Evolutionary conservation across 2,113 vertebrate species (phyloP), one percentile per base, ranked within the genome.

Genomic region (Mus spicilegus): DNA sequence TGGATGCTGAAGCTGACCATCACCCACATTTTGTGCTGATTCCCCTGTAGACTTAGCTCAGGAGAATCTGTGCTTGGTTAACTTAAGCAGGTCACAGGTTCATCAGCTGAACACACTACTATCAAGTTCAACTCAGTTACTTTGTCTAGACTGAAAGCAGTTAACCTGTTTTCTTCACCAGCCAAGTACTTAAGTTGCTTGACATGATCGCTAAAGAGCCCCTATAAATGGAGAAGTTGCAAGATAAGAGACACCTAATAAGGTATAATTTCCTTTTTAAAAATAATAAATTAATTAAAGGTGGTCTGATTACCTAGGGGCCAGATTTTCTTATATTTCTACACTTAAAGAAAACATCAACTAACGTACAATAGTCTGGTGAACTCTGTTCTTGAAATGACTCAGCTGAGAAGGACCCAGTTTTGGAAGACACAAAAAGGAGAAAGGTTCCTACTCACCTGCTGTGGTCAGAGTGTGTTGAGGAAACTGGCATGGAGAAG

Each of bases 281-380:
- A 97, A 42, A 28, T 54, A 95, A 78, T 24, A 63, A 67, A 67
- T 33, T 30, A 33, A 24, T 9, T 95, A 95, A 84, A 56, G 46
- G 7, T 80, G 6, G 6, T 36, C 36, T 93, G 0, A 36, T 81
- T 33, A 85, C 14, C 7, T 39, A 86, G 6, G 69, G 16, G 54
- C 8, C 4, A 58, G n/a, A 87, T 89, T 93, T 94, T 77, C 72
- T 80, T 76, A 4, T n/a, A 28, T 93, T 90, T 95, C 22, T 36
- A 56, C 17, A 94, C 88, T 78, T 49, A 80, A 42, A 7, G 13
- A 51, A 82, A 87, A 89, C 1, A 16, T 61, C 39, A 92, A 76
- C 36, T 56, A 93, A 89, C 86, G 39, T 24, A 73, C 22, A 36
- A 81, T 14, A 65, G 56, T 70, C 82, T 46, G 28, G 46, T 26